phyloP scores from a whole-genome alignment of 2,797 vertebrate genomes.

The Setipinna tenuifilis region DNA sequence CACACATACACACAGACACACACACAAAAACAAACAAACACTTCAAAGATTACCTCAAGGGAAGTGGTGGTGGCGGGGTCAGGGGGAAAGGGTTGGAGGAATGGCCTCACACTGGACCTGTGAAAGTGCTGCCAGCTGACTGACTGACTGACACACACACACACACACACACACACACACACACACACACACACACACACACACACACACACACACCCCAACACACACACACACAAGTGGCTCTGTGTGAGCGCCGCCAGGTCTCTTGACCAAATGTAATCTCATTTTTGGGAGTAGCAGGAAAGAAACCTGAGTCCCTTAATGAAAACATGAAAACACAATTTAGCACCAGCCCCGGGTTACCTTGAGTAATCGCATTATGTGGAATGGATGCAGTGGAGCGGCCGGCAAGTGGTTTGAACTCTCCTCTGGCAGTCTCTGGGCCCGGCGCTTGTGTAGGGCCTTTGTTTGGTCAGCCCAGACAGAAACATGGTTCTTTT shows the following conservation, averaged over 20 bases:
- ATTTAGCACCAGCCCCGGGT: conserved; percentile 32
- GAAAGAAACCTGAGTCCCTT: conserved; percentile 51
- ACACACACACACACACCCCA: conserved; percentile 21
- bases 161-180: background rate
- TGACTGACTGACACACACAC: conserved; percentile 1
- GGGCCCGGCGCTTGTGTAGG: background rate
- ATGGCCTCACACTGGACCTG: background rate
- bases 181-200: conserved; percentile 22
- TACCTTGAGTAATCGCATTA: conserved; percentile 48
- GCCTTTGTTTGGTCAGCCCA: conserved; percentile 31
- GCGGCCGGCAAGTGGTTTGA: conserved; percentile 29
- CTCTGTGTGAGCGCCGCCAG: conserved; percentile 41
- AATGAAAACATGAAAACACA: conserved; percentile 54
- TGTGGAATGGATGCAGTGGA: conserved; percentile 31
- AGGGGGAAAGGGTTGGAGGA: background rate
- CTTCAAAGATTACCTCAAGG: background rate
- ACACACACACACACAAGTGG: conserved; percentile 37
- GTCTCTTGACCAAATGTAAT: conserved; percentile 43
- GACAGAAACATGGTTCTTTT: background rate
- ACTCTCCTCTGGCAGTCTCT: conserved; percentile 35
- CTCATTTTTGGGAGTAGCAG: conserved; percentile 46
- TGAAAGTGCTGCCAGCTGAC: background rate
- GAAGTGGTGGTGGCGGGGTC: background rate
- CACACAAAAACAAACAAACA: background rate
- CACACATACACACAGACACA: background rate